Base-by-base conservation (phyloP, 2,797 vertebrate species). In the Sebastes cheni region DNA sequence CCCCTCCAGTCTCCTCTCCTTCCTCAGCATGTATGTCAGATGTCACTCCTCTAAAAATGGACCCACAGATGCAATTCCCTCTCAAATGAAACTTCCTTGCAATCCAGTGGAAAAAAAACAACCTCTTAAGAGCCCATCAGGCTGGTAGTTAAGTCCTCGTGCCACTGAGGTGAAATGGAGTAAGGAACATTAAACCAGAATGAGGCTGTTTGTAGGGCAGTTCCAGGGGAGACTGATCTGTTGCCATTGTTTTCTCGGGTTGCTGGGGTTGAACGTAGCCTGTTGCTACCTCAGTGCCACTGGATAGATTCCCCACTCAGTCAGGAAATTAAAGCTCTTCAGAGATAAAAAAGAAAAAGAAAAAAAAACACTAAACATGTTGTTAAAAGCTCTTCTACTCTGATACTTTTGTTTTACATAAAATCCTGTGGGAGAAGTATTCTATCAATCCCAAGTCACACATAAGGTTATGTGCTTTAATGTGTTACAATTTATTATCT, bases 161-260 rank as follows among this genome's bases (percentile, higher is more conserved):
- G 84, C 86, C 76, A 82, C 74, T 77, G 76, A 87, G 81, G 52
- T 79, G 80, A 86, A 94, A 94, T 92, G 89, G 87, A 86, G 80
- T 82, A 84, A 86, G 82, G 75, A 79, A 62, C 89, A 87, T 92
- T 92, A 81, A 84, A 68, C 60, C 32, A 61, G 84, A 89, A 91
- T 85, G 85, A 91, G 85, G 75, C 76, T 27, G 71, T 87, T 92
- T 81, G 67, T 72, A 16, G 22, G 23, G 82, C 46, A 14, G 32
- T 84, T 82, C 77, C 32, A 68, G 25, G 27, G 46, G 32, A 82
- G 81, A 79, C 36, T 61, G 67, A 91, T 86, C 69, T 78, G 70
- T 66, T 83, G 72, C 72, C 72, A 82, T 88, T 89, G 86, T 91
- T 89, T 82, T 39, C 60, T 73, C 71, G 56, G 39, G 66, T 62